Evolutionary conservation across 2,888 invertebrate species (phyloP), one percentile per base, ranked within the genome.

Genomic region (Trichogramma evanescens): DNA sequence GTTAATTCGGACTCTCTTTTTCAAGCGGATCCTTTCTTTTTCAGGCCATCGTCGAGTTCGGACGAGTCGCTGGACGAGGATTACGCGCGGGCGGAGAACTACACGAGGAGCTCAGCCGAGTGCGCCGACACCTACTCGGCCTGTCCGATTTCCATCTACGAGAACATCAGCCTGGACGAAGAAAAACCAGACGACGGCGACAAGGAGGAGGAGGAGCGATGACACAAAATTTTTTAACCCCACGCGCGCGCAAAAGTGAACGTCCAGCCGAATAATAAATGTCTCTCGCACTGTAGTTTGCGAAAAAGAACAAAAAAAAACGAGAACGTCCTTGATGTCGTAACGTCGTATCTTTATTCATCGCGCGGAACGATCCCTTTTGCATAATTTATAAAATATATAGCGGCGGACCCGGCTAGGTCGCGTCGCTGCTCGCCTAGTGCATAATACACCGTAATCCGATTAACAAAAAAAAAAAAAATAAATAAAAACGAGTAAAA

Each of bases 111-210:
- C 57, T 26, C 2, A 48, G 58, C 54, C 56, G 68, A 71, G 62
- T 74, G 72, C 59, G 64, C 64, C 26, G 58, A 58, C 63, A 66
- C 65, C 66, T 72, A 72, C 64, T 63, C 67, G 50, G 64, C 63
- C 52, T 72, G 74, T 65, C 70, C 73, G 50, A 62, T 73, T 62
- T 66, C 66, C 59, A 73, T 74, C 70, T 74, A 74, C 67, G 72
- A 74, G 62, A 70, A 70, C 65, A 70, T 74, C 26, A 26, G 26
- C 26, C 26, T 26, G 26, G 26, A 26, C 26, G 26, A 26, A 26
- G 26, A 26, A 26, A 26, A 26, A 26, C 26, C 26, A 26, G 26
- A 26, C 26, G 26, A 26, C 26, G 26, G 2, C 13, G 26, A 26
- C 2, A 2, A 26, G 26, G 26, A 26, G 26, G 26, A 26, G 26